Base-by-base conservation (phyloP, 2,888 invertebrate species). In the Pristionchus fissidentatus region DNA sequence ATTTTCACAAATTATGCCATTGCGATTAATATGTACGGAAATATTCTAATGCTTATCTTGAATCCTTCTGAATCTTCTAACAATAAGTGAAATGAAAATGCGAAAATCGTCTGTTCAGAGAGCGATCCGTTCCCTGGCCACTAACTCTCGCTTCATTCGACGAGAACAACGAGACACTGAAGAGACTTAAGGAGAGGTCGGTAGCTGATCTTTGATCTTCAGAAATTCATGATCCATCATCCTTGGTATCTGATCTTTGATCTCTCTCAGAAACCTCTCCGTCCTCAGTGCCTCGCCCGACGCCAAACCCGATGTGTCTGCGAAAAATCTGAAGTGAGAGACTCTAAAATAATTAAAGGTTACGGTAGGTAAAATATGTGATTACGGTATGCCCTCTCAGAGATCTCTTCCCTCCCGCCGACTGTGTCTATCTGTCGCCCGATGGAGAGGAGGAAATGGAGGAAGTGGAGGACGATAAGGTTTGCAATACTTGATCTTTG, bases 351-450 rank as follows among this genome's bases (percentile, higher is more conserved):
- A 26, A 26, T 13, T 57, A 15, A 49, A 19, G 52, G 19, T 66
- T 19, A 19, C 35, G 35, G 38, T 35, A 66, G 1, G 19, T 55
- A 2, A n/a, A 38, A 35, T 35, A 8, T 35, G 0, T 38, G 0
- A 41, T 57, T n/a, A 35, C 41, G 38, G 38, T 66, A 49, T 49
- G 52, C 10, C 10, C 19, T 49, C 41, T 22, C 38, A 66, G 66
- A 1, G 66, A 66, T 66, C 19, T 75, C 8, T 75, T 75, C 46
- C 75, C 75, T 75, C 26, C 75, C 1, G 32, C 22, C 4, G 32
- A 32, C 3, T 29, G 38, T n/a, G 80, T 89, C 8, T 89, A 92
- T 79, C 85, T 92, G 29, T 90, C 90, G 41, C 92, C 92, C 10
- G 88, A 92, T 78, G 90, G 89, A 3, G 85, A 89, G 22, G 88